phyloP scores from a whole-genome alignment of 2,797 vertebrate species.

The Xerus rutilus region DNA sequence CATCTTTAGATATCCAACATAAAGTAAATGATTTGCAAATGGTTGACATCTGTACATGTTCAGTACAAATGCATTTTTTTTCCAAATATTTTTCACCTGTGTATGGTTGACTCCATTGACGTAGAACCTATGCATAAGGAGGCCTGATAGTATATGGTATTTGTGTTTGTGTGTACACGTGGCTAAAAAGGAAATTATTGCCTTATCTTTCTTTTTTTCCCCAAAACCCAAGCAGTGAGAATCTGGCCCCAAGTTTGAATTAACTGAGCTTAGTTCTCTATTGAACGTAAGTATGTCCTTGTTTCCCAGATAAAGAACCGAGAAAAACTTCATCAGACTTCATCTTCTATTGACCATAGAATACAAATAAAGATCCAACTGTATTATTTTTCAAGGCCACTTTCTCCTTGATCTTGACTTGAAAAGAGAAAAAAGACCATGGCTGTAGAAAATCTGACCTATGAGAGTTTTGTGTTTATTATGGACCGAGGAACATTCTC shows the following conservation, averaged over 20 bases:
- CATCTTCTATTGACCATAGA: neutral
- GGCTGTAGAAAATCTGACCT: neutral
- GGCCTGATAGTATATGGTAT: neutral
- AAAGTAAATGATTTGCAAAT: neutral
- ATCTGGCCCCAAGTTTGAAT: neutral
- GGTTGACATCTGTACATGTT: neutral
- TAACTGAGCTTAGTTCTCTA: neutral
- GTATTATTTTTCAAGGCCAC: neutral
- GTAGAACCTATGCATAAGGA: neutral
- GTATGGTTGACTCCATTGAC: neutral
- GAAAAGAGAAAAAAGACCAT: neutral
- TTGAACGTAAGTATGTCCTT: neutral
- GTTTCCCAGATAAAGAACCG: neutral
- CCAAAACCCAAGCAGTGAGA: neutral
- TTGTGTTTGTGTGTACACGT: neutral
- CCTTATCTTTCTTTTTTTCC: neutral
- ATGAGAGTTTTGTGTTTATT: neutral
- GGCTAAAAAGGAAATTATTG: neutral
- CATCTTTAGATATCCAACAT: neutral
- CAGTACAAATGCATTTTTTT: neutral
- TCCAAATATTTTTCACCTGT: neutral
- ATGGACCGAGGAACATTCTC: neutral
- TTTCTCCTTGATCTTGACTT: neutral
- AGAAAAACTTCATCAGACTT: neutral
- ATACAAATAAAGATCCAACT: neutral